Evolutionary conservation across 2,888 invertebrate genomes (phyloP).

Genomic region (Dinocampus coccinellae): DNA sequence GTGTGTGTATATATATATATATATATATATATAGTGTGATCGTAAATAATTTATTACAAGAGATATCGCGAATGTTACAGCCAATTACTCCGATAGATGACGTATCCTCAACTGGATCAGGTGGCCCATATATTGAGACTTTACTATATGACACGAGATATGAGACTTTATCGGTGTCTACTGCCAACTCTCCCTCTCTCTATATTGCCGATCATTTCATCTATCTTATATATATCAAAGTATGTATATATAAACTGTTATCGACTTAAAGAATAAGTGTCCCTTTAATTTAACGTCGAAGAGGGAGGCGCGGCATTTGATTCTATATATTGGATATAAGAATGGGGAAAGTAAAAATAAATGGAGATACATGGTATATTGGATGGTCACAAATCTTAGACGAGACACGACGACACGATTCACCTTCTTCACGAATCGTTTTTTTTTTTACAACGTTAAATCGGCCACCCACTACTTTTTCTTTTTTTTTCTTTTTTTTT

Average conservation of each 20-base stretch:
- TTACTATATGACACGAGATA: slow-evolving; percentile 17
- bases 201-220: slow-evolving; percentile 4
- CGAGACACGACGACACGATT: not conserved
- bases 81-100: slow-evolving; percentile 15
- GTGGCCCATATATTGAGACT: slow-evolving; percentile 17
- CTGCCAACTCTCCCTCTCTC: not conserved
- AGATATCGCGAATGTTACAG: slow-evolving; percentile 4
- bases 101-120: slow-evolving; percentile 4
- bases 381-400: slow-evolving; percentile 35
- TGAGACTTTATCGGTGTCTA: slow-evolving; percentile 9
- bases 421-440: not conserved
- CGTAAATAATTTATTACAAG: slow-evolving; percentile 18
- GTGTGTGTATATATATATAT: too few species aligned
- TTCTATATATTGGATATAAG: slow-evolving; percentile 2
- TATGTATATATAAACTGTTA: slow-evolving; percentile 6
- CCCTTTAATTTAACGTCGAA: slow-evolving; percentile 31
- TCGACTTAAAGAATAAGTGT: slow-evolving; percentile 34
- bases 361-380: slow-evolving; percentile 38
- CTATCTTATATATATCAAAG: not conserved
- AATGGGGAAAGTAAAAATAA: slow-evolving; percentile 29
- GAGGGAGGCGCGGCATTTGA: slow-evolving; percentile 1
- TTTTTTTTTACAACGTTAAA: slow-evolving; percentile 22
- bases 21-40: not conserved
- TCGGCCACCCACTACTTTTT: slow-evolving; percentile 41
- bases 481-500: too few species aligned